phyloP scores from a whole-genome alignment of 1,140 invertebrate genomes.

The Tetramorium alpestre region DNA sequence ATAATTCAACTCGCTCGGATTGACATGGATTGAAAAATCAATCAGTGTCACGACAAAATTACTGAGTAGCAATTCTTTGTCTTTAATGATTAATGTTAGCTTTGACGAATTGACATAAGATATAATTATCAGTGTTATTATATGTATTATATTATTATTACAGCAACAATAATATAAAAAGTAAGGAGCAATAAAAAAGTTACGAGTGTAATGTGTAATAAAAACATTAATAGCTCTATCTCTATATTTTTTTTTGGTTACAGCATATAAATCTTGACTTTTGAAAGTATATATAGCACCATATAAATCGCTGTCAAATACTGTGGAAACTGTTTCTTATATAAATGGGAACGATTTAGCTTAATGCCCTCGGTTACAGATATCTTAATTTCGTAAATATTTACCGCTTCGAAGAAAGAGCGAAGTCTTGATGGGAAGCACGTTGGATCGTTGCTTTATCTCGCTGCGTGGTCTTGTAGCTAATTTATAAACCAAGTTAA shows the following conservation, averaged over 20 bases:
- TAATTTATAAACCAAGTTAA: constrained; percentile 81
- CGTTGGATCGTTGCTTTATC: constrained; percentile 71
- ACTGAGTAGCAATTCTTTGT: neutral
- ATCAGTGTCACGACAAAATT: neutral
- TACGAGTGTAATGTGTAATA: neutral
- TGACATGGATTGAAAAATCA: neutral
- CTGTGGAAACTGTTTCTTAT: constrained; percentile 46
- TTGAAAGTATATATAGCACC: neutral
- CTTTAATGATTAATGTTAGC: neutral
- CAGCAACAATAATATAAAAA: neutral
- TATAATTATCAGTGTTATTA: neutral
- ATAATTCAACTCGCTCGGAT: neutral
- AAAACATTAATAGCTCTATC: neutral
- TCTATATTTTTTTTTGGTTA: neutral
- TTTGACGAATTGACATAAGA: neutral
- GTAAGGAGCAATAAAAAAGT: neutral
- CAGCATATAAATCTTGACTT: neutral
- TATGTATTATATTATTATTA: neutral
- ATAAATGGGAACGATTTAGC: constrained; percentile 73
- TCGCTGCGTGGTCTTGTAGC: constrained; percentile 76
- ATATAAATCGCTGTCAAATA: constrained; percentile 53
- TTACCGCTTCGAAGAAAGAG: constrained; percentile 67
- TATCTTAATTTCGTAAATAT: constrained; percentile 80
- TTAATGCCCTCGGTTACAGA: constrained; percentile 64
- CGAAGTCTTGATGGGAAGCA: constrained; percentile 52